phyloP scores from a whole-genome alignment of 2,797 vertebrate genomes.

The Tokudaia tokunoshimensis region DNA sequence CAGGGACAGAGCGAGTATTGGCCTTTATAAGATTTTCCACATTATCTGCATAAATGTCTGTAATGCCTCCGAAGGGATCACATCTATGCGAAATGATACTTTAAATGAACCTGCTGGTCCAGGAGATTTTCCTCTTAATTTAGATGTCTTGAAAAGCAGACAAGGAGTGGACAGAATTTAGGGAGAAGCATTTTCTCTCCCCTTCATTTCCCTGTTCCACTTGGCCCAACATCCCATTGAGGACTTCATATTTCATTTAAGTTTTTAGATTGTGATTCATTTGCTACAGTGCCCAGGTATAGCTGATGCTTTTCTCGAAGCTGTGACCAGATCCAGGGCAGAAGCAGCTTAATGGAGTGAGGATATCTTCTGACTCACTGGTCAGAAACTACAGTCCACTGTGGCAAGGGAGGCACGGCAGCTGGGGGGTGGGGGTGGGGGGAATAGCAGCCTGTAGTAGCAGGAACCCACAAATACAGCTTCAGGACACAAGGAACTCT shows the following conservation, averaged over 20 bases:
- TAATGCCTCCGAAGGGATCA: background rate
- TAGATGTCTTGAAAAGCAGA: background rate
- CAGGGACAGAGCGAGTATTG: background rate
- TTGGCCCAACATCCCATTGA: background rate
- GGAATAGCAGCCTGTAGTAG: background rate
- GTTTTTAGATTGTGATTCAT: background rate
- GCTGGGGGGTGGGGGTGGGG: too few species aligned
- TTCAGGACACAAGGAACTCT: background rate
- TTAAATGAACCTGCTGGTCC: background rate
- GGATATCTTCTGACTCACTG: background rate
- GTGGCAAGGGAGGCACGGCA: background rate
- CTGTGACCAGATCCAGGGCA: background rate
- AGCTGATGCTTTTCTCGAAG: background rate
- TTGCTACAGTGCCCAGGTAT: background rate
- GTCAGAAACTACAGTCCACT: background rate
- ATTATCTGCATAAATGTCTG: background rate
- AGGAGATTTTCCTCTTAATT: background rate
- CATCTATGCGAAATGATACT: background rate
- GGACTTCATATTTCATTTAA: background rate
- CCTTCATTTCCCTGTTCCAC: background rate
- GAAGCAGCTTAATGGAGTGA: background rate
- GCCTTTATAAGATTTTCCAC: background rate
- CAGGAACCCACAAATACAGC: background rate
- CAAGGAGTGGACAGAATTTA: background rate
- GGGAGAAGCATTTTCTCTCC: background rate